Evolutionary conservation across 2,888 invertebrate genomes (phyloP).

Genomic region (Melangyna quadrimaculata): DNA sequence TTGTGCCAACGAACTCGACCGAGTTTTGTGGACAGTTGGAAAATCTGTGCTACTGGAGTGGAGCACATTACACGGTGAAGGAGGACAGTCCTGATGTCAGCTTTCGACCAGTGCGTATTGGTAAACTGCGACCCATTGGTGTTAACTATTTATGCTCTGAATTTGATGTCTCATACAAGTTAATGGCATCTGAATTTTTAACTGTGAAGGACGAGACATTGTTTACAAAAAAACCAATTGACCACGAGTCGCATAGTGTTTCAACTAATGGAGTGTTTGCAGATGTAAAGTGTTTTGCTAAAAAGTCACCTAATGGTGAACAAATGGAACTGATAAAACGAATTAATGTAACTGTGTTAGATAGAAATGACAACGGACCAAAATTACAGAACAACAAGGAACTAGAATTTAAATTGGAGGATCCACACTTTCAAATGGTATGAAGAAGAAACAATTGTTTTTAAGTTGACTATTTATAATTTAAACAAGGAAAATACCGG

Average conservation of each 20-base stretch:
- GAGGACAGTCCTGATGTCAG: slow-evolving; percentile 73
- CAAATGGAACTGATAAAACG: slow-evolving; percentile 74
- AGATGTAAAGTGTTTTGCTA: slow-evolving; percentile 78
- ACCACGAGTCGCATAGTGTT: slow-evolving; percentile 80
- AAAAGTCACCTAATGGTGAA: slow-evolving; percentile 73
- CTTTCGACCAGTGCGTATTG: slow-evolving; percentile 77
- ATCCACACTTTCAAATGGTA: slow-evolving; percentile 79
- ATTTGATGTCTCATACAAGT: slow-evolving; percentile 81
- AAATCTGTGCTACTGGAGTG: slow-evolving; percentile 79
- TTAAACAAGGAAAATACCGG: neutral
- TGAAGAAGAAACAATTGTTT: slow-evolving; percentile 59
- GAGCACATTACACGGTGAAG: slow-evolving; percentile 77
- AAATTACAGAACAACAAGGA: slow-evolving; percentile 82
- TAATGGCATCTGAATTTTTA: slow-evolving; percentile 79
- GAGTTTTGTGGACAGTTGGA: slow-evolving; percentile 77
- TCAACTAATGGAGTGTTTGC: slow-evolving; percentile 76
- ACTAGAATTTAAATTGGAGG: slow-evolving; percentile 76
- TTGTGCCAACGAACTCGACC: slow-evolving; percentile 75
- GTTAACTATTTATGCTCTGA: slow-evolving; percentile 82
- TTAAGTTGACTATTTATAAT: neutral
- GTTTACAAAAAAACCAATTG: slow-evolving; percentile 80
- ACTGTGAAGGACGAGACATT: slow-evolving; percentile 79
- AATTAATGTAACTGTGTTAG: slow-evolving; percentile 84
- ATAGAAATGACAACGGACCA: slow-evolving; percentile 97
- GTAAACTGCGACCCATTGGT: slow-evolving; percentile 80